Base-by-base conservation (phyloP, 2,797 vertebrate genomes). In the Ptychadena robeensis region DNA sequence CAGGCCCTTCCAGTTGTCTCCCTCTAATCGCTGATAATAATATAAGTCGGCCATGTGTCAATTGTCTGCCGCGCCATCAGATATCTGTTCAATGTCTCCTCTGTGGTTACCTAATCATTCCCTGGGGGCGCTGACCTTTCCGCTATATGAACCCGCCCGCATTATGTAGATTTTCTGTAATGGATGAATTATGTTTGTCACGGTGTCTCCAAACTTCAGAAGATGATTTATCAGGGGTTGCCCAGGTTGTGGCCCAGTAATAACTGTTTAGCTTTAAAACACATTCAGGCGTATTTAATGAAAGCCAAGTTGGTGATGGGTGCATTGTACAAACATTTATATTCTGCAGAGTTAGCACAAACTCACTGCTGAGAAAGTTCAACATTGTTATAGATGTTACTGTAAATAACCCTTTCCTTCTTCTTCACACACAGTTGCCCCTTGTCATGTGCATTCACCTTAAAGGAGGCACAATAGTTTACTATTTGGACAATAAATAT, bases 1-100 rank as follows among this genome's bases (percentile, higher is more conserved):
- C 10, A 9, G 44, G 1, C 44, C 22, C 44, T 53, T 22, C 44
- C 15, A 53, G 44, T n/a, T 53, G 44, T 53, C 44, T 53, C 44
- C 44, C 44, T 3, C 22, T 53, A 53, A 53, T 53, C 44, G 44
- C 44, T n/a, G 59, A 61, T 61, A 61, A 61, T 61, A 61, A 27
- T 25, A 67, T 28, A 5, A 70, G 68, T 31, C 0, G 75, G 73
- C 59, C 44, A 67, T 57, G 31, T 28, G n/a, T 86, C 59, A 61
- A 61, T 61, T 25, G n/a, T 61, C 59, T 53, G 44, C 44, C 44
- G 3, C 22, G 44, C 44, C 44, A 22, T 34, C 59, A 31, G 35
- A 38, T 79, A 77, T 73, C 74, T 74, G 64, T 38, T 76, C 73
- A 80, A 63, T 40, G 53, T 67, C 66, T 83, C 70, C 68, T 64